Evolutionary conservation across 1,140 invertebrate species (phyloP), one percentile per base, ranked within the genome.

Genomic region (Chironomus tepperi): DNA sequence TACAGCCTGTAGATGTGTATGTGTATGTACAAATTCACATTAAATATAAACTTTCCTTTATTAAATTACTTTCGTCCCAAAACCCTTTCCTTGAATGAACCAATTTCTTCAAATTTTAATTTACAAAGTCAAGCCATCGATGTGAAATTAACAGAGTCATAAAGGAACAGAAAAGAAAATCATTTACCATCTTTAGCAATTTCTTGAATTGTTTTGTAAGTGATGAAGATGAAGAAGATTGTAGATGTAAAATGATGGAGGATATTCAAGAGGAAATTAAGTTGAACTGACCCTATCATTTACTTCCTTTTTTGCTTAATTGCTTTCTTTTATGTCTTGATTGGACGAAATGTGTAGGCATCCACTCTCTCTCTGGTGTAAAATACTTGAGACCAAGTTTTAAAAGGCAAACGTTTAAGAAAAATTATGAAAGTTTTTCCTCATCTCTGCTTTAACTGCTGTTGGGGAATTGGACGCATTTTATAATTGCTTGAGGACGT

Each of bases 221-320:
- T 57, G 47, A 57, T 57, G 47, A n/a, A n/a, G 47, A n/a, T 12
- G 47, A 57, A 57, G 10, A 57, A 57, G 12, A 15, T 12, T n/a
- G 47, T n/a, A n/a, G 24, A 34, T 2, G 8, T 3, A 12, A 57
- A 15, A 57, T 34, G 24, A 34, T 34, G 24, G 5, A 34, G 3
- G 47, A 57, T 57, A 57, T 57, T 34, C 24, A 34, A 34, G n/a
- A 57, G 47, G 47, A 57, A 57, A 57, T 57, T 57, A 57, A 57
- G 47, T 57, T 57, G 12, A 57, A 57, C 47, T 57, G 47, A 57
- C 47, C 47, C 47, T 57, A 57, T 57, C 47, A 57, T 57, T 57
- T 57, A 57, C 47, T 57, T 57, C 47, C n/a, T n/a, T n/a, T 57
- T 57, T 57, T 57, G 47, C 47, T 57, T 57, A 57, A 57, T 57